phyloP scores from a whole-genome alignment of 2,113 vertebrate genomes.

The Peromyscus leucopus region DNA sequence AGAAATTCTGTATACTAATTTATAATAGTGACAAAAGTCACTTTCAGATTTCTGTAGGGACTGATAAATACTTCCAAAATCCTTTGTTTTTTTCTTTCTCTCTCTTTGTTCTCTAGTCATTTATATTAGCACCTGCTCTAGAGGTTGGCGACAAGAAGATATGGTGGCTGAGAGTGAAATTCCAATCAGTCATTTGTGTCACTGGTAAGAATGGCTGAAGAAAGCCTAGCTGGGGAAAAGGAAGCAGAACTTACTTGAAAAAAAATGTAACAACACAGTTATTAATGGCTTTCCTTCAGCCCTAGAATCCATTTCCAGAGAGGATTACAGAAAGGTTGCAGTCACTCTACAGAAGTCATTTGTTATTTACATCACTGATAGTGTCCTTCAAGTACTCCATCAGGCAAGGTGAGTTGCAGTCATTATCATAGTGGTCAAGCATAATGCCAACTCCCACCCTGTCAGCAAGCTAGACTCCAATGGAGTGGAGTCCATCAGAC shows the following conservation, averaged over 20 bases:
- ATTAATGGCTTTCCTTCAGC: constrained; percentile 16
- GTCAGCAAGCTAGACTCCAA: neutral
- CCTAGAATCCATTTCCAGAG: neutral
- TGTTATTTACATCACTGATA: neutral
- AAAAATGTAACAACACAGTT: neutral
- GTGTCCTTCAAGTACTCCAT: neutral
- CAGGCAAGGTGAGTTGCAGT: neutral
- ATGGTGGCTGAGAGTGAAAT: constrained; percentile 43
- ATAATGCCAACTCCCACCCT: neutral
- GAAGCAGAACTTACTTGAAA: constrained; percentile 15
- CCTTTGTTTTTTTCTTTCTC: neutral
- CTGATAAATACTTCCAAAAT: neutral
- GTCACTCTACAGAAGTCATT: neutral
- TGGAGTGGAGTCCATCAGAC: neutral
- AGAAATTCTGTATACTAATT: constrained; percentile 69
- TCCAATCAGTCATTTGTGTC: constrained; percentile 46
- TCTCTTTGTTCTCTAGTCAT: constrained; percentile 24
- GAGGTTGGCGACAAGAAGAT: constrained; percentile 48
- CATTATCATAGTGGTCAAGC: neutral
- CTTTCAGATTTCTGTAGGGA: constrained; percentile 40
- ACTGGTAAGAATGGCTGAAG: neutral
- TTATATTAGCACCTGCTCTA: constrained; percentile 38
- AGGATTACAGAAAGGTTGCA: neutral
- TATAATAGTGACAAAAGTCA: constrained; percentile 64
- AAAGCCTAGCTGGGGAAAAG: constrained; percentile 32